Base-by-base conservation (phyloP, 1,140 invertebrate species). In the Bombus ignitus region DNA sequence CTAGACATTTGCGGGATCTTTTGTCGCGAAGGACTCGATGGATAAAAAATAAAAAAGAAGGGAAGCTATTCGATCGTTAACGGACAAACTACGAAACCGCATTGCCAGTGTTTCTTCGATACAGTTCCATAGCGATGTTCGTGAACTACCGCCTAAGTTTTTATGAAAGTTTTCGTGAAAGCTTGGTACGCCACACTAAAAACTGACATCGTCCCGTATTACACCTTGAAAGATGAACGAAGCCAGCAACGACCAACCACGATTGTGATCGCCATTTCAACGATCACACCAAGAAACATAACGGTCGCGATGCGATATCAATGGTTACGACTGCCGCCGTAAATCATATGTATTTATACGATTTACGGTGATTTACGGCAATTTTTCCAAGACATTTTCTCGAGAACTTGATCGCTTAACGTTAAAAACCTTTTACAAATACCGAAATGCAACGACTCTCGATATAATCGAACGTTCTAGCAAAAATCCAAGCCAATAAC, bases 31-130 rank as follows among this genome's bases (percentile, higher is more conserved):
- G 10, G 12, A 4, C 1, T 22, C 32, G 44, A 28, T 72, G 32
- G 2, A 79, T 22, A n/a, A 59, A 59, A 53, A 53, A 22, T 22
- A 53, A 53, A 22, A 53, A 39, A 84, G n/a, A 79, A 32, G 35
- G 53, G 59, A 84, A 84, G 39, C 44, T 47, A 62, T 79, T 79
- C 66, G n/a, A 71, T 70, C 70, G 70, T 59, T 66, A 71, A 35
- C 22, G 5, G 12, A 39, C 53, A 12, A 79, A 53, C 42, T 53
- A 39, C 83, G 53, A 62, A 72, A 85, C 66, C 76, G 39, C 42
- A 62, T 44, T 22, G 57, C 18, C 28, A 62, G 12, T 53, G 68
- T 80, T 71, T 25, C 66, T 42, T 81, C 42, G 1, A 66, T 39
- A 18, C 28, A 15, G 6, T 13, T 37, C 18, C 57, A 57, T 42